These are phyloP conservation scores for Bungarus multicinctus DNA, from an alignment of 2,113 vertebrate species.

Conservation along the genomic window DNA sequence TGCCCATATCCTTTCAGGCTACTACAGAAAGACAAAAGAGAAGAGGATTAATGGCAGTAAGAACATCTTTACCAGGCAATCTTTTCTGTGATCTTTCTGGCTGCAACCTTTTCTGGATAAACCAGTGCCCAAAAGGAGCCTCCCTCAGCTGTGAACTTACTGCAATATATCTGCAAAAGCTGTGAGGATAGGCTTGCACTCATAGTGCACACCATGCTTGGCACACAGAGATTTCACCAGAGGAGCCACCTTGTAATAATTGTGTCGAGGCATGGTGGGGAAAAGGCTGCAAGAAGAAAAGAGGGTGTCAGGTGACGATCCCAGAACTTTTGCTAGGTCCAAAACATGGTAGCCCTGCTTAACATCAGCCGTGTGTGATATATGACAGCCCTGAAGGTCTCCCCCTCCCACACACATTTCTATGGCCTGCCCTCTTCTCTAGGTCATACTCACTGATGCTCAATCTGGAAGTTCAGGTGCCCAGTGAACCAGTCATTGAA, in stretches of 20 bases:
- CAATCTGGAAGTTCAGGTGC: conserved; percentile 84
- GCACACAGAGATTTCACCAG: conserved; percentile 73
- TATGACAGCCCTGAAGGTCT: not conserved
- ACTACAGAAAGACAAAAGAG: conserved; percentile 65
- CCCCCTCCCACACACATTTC: not conserved
- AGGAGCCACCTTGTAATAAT: conserved; percentile 73
- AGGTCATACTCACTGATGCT: conserved; percentile 77
- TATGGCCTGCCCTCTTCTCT: not conserved
- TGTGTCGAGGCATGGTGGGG: conserved; percentile 74
- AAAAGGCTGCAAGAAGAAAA: conserved; percentile 67
- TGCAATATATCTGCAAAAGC: conserved; percentile 72
- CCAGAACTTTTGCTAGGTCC: not conserved
- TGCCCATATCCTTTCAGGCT: not conserved
- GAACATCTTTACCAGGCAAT: not conserved
- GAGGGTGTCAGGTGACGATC: not conserved
- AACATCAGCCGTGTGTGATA: not conserved
- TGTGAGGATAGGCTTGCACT: conserved; percentile 65
- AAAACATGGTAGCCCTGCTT: not conserved
- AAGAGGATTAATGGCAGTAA: not conserved
- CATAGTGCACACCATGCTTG: conserved; percentile 69
- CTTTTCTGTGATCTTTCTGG: not conserved
- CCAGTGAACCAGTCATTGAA: conserved; percentile 86
- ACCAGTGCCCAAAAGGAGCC: not conserved
- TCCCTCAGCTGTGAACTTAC: conserved; percentile 51
- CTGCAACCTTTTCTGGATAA: not conserved